Base-by-base conservation (phyloP, 1,140 invertebrate species). In the Gonatopus flavifemur region DNA sequence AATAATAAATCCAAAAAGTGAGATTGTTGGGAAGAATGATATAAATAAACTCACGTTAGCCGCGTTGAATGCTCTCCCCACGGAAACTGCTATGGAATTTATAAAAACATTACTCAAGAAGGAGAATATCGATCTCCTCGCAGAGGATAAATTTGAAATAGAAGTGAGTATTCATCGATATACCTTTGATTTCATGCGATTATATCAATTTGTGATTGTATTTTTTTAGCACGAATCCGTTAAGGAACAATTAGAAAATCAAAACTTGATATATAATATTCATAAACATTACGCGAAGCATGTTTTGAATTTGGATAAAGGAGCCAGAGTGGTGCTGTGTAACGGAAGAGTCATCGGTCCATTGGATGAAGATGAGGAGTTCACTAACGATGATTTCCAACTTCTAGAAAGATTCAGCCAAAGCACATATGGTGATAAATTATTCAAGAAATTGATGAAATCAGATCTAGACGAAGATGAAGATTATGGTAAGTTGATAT, bases 261-360 rank as follows among this genome's bases (percentile, higher is more conserved):
- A 72, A 55, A 62, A 65, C 10, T 56, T 77, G n/a, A 74, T 79
- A 31, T 60, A 84, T 2, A 66, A 77, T 41, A 57, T 80, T 7
- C 81, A 87, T 52, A 57, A 63, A 39, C 44, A 72, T 16, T 88
- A 84, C 57, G 67, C 64, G 7, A 74, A 79, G 44, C 70, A 70
- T 31, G 72, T 81, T n/a, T 59, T 87, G 12, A 70, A 74, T 28
- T 62, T 85, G 18, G 59, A 70, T 25, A 48, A 60, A 21, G 84
- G 87, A 6, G 72, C 78, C 38, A 80, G 84, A 56, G 88, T 86
- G 4, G 73, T 98, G 7, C 79, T 98, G 12, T 87, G 88, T 36
- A 98, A 98, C 80, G 95, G 95, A n/a, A 83, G 90, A 41, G 79
- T 97, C 10, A 81, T 96, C 46, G 96, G 95, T 5, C 93, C 95